A percentile compares a stretch with the other conserved stretches of the same genome.
These are phyloP conservation scores for Erpornis zantholeuca DNA, from an alignment of 2,113 vertebrate species.

Conservation along the genomic window DNA sequence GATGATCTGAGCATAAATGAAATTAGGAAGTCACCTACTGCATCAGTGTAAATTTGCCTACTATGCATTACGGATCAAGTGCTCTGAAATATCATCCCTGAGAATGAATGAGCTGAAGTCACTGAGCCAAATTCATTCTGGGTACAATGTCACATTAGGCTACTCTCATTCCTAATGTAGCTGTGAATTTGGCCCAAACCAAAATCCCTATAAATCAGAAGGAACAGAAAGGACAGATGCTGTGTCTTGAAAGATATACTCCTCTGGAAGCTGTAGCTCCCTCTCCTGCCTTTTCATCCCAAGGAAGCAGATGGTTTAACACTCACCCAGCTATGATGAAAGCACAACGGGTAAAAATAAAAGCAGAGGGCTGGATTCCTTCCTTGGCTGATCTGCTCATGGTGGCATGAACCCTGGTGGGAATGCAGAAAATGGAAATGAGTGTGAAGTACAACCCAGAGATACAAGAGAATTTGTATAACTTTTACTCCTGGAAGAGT, in stretches of 20 bases:
- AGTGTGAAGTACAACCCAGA: not conserved
- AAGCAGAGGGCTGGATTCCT: conserved; percentile 3
- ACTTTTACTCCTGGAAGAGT: not conserved
- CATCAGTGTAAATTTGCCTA: not conserved
- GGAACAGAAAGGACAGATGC: not conserved
- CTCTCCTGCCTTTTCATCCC: not conserved
- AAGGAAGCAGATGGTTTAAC: conserved; percentile 1
- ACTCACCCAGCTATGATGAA: not conserved
- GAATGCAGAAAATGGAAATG: not conserved
- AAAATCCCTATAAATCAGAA: not conserved
- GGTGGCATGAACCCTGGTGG: not conserved
- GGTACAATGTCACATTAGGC: not conserved
- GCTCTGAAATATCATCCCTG: not conserved
- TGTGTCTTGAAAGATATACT: not conserved
- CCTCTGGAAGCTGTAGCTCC: not conserved
- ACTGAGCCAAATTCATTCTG: not conserved
- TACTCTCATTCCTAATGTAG: not conserved
- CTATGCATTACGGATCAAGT: not conserved
- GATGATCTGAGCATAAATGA: not conserved
- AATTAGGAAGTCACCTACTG: not conserved
- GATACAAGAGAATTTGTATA: not conserved
- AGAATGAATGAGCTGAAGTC: not conserved
- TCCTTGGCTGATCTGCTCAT: not conserved
- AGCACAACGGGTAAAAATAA: conserved; percentile 7
- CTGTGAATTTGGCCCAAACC: not conserved